Conservation (phyloP, 2,113 vertebrate species). For the Saccopteryx leptura region DNA sequence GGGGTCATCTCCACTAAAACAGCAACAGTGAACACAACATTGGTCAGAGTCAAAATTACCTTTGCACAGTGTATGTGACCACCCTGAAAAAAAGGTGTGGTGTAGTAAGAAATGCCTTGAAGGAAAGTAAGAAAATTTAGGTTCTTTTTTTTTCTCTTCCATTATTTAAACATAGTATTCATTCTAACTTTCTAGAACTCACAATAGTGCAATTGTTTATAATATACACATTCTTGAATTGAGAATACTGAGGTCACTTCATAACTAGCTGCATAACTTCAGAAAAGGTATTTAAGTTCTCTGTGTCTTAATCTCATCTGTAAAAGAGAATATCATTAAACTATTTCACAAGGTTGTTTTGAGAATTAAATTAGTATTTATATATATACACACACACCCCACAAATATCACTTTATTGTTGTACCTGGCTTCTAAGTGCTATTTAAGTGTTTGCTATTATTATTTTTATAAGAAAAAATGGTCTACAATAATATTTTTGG, state of each 20-base stretch:
- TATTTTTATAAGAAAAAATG: slow-evolving; percentile 11
- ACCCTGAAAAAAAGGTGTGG: not conserved
- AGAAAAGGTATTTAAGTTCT: not conserved
- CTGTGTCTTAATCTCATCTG: not conserved
- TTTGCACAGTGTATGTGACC: not conserved
- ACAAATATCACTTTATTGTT: not conserved
- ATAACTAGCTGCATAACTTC: not conserved
- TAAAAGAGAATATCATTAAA: slow-evolving; percentile 7
- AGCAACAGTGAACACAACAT: not conserved
- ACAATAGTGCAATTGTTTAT: not conserved
- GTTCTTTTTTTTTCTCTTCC: not conserved
- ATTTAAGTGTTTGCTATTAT: slow-evolving; percentile 12
- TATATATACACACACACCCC: not conserved
- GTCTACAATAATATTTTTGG: not conserved
- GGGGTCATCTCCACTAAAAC: not conserved
- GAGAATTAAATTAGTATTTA: slow-evolving; percentile 25
- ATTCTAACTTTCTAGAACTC: slow-evolving; percentile 22
- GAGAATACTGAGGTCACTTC: not conserved
- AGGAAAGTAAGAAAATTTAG: not conserved
- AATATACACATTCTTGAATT: not conserved
- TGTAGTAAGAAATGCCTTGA: not conserved
- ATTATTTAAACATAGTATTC: not conserved
- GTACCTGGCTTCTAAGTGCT: not conserved
- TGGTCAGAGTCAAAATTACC: not conserved
- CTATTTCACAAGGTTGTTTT: not conserved